Evolutionary conservation across 2,797 vertebrate species (phyloP), one percentile per base, ranked within the genome.

Genomic region (Decapterus maruadsi): DNA sequence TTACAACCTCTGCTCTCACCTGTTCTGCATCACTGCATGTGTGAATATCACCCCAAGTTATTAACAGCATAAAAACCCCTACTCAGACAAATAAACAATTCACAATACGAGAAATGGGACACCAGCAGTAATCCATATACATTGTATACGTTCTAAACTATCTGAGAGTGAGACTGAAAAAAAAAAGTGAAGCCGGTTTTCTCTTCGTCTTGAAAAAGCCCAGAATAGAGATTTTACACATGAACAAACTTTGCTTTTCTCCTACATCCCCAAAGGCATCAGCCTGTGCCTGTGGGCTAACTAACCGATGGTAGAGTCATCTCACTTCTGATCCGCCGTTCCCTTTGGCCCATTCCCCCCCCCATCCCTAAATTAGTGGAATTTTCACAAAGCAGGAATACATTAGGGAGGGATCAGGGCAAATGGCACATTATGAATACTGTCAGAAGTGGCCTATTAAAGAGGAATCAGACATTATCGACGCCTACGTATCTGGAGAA

Each of bases 371-470:
- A 90, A 92, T 92, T 91, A 90, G 85, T 63, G 77, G 77, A 87
- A 89, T 86, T 88, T 82, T 84, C 83, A 79, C 87, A 88, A 92
- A 92, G 88, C 62, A 7, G 54, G 77, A 90, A 92, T 88, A 87
- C 88, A 92, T 93, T 93, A 92, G 81, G 80, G 87, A 89, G 83
- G 81, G 81, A 91, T 90, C 82, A 77, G 72, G 70, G 85, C 86
- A 91, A 94, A 94, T 90, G 90, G 92, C 85, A 93, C 84, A 92
- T 94, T 94, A 93, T 92, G 90, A 94, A 91, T 77, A 87, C 80
- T 90, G 83, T 86, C 91, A 93, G 91, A 91, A 93, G 87, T 89
- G 89, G 92, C 87, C 90, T 85, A 94, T 95, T 95, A 95, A 92
- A 91, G 83, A 83, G 50, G 84, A 93, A 93, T 94, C 90, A 89